Conservation (phyloP, 1,140 invertebrate genomes). For the Aphidius ervi region DNA sequence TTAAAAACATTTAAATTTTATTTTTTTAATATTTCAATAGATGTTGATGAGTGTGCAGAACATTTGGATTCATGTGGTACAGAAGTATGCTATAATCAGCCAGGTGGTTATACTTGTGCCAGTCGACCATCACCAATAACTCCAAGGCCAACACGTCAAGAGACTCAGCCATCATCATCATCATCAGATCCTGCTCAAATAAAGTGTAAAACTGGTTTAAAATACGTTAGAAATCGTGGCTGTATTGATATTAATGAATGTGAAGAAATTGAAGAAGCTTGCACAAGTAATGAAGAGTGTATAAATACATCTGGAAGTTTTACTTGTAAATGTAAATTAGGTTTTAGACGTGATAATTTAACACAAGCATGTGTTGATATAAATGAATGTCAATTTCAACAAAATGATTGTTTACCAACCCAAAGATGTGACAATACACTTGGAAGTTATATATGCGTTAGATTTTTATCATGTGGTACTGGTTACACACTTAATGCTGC, state of each 20-base stretch:
- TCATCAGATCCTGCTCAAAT: not conserved
- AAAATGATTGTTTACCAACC: conserved; percentile 58
- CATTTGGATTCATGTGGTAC: conserved; percentile 36
- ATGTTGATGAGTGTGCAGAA: conserved; percentile 57
- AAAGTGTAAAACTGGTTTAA: conserved; percentile 31
- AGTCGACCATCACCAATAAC: conserved; percentile 41
- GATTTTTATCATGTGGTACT: conserved; percentile 86
- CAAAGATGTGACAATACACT: conserved; percentile 88
- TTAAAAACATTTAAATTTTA: too few relatives aligned
- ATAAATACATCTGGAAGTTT: conserved; percentile 55
- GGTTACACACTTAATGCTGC: conserved; percentile 91
- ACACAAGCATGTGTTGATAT: conserved; percentile 60
- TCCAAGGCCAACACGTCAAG: conserved; percentile 13
- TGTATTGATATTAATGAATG: conserved; percentile 69
- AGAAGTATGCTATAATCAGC: conserved; percentile 57
- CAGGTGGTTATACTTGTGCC: conserved; percentile 58
- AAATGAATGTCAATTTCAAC: conserved; percentile 61
- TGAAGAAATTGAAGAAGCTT: conserved; percentile 48
- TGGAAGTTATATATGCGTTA: conserved; percentile 79
- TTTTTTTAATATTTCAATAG: conserved; percentile 31
- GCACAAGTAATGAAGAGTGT: conserved; percentile 55
- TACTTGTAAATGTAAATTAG: conserved; percentile 52
- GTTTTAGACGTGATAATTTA: conserved; percentile 54
- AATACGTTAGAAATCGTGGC: conserved; percentile 41
- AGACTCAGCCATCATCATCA: conserved; percentile 22